These are phyloP conservation scores for Mungos mungo DNA, from an alignment of 2,113 vertebrate genomes.

Conservation along the genomic window DNA sequence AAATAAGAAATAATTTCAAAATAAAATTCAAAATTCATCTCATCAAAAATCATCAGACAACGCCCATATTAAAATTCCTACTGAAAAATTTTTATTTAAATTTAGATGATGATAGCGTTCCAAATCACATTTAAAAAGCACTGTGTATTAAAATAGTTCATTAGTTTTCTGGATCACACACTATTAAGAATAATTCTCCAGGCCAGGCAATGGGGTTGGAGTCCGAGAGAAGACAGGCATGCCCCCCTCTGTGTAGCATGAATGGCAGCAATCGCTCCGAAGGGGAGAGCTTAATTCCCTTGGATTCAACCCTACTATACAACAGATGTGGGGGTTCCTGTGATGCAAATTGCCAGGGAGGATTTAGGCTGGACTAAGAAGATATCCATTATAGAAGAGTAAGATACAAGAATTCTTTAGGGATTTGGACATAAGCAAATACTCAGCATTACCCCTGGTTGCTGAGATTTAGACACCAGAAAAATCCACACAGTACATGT, in stretches of 20 bases:
- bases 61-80: background rate
- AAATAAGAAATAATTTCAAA: constrained; percentile 49
- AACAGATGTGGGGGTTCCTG: constrained; percentile 63
- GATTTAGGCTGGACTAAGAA: constrained; percentile 59
- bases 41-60: constrained; percentile 11
- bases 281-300: constrained; percentile 49
- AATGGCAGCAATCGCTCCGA: constrained; percentile 55
- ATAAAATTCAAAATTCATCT: constrained; percentile 39
- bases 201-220: background rate
- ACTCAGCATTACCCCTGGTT: constrained; percentile 43
- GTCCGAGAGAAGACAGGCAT: background rate
- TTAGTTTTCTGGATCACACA: constrained; percentile 54
- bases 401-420: constrained; percentile 34
- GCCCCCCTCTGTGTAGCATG: constrained; percentile 47
- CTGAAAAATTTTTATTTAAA: constrained; percentile 45
- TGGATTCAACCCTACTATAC: background rate
- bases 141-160: constrained; percentile 22
- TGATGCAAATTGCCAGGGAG: constrained; percentile 64
- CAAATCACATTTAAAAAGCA: constrained; percentile 47
- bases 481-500: background rate
- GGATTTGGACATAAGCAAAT: background rate
- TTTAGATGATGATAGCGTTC: background rate
- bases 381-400: constrained; percentile 31
- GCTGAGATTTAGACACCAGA: constrained; percentile 5
- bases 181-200: constrained; percentile 1